Percentiles rank a stretch among this genome's conserved stretches.
Conservation (phyloP, 2,113 vertebrate species). For the Gambusia holbrooki region DNA sequence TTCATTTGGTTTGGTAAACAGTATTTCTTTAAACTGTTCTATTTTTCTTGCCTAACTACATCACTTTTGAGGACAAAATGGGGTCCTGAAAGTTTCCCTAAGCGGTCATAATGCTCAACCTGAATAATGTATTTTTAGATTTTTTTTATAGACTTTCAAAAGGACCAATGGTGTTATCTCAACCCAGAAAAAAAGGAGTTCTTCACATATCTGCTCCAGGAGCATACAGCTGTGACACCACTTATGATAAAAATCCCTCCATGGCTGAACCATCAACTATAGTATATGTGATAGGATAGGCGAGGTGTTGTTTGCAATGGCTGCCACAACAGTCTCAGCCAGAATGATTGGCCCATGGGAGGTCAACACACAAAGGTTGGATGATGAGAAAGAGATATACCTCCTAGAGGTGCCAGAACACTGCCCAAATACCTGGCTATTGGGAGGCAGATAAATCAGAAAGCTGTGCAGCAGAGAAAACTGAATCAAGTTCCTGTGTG, state of each 20-base stretch:
- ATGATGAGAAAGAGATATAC: conserved; percentile 15
- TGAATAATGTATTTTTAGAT: no score
- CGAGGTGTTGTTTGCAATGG: conserved; percentile 24
- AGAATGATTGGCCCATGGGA: conserved; percentile 25
- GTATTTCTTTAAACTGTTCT: no score
- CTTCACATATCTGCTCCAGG: neutral
- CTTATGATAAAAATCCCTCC: conserved; percentile 28
- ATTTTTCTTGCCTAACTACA: no score
- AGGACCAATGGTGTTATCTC: no score
- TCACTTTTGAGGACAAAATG: no score
- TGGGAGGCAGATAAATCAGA: neutral
- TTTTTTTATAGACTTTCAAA: no score
- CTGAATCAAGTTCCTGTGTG: neutral
- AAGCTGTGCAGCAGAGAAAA: neutral
- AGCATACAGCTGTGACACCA: conserved; percentile 7
- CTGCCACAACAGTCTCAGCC: conserved; percentile 19
- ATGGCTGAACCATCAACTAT: conserved; percentile 32
- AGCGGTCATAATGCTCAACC: no score
- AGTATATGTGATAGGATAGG: conserved; percentile 23
- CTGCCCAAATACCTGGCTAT: conserved; percentile 18
- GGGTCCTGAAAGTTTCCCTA: no score
- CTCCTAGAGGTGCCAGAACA: conserved; percentile 20
- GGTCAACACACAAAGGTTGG: conserved; percentile 12
- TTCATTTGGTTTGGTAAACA: no score
- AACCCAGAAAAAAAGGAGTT: no score